Evolutionary conservation across 2,797 vertebrate genomes (phyloP).

Genomic region (Zenarchopterus dispar): DNA sequence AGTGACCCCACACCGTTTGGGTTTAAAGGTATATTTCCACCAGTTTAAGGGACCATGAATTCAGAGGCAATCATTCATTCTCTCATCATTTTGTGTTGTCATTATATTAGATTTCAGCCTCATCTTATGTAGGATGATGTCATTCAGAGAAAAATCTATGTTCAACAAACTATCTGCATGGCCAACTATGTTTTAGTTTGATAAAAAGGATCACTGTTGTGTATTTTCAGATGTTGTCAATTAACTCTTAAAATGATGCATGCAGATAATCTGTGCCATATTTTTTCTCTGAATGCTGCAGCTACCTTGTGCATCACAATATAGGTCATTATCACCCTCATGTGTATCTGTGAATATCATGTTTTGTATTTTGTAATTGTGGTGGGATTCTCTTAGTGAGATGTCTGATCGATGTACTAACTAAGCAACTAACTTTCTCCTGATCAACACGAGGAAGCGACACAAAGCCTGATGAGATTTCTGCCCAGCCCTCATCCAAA

Average conservation of each 20-base stretch:
- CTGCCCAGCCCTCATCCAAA: background rate
- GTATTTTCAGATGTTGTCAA: too few species aligned
- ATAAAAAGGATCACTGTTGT: too few species aligned
- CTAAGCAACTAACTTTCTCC: background rate
- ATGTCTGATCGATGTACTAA: too few species aligned
- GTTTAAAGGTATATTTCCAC: constrained; percentile 85
- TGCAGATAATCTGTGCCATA: too few species aligned
- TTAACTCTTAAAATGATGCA: too few species aligned
- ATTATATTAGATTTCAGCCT: constrained; percentile 7
- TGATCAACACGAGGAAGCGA: background rate
- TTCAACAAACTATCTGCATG: background rate
- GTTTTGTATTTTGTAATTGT: background rate
- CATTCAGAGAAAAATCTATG: background rate
- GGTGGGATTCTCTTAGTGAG: too few species aligned
- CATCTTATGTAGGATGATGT: background rate
- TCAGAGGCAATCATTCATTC: constrained; percentile 10
- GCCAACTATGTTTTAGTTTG: background rate
- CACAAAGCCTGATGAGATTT: background rate
- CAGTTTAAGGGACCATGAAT: background rate
- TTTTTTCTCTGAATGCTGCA: too few species aligned
- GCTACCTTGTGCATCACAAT: too few species aligned
- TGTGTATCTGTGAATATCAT: background rate
- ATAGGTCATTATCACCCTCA: background rate
- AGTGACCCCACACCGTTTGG: constrained; percentile 94
- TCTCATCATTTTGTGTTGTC: background rate